phyloP scores from a whole-genome alignment of 1,140 invertebrate genomes.

The Trichoplusia ni region DNA sequence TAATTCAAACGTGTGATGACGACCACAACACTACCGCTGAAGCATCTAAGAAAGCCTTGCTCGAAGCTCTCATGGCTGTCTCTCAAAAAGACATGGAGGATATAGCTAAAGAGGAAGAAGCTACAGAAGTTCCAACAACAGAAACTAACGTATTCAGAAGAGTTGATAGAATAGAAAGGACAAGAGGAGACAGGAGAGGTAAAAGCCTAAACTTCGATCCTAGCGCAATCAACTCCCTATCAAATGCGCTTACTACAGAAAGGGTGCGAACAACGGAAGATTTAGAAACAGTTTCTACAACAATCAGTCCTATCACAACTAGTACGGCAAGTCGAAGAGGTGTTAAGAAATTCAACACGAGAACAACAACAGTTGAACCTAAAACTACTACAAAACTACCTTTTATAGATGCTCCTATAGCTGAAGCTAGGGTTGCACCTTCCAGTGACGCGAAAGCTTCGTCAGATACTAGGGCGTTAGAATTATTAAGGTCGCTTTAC shows the following conservation, averaged over 20 bases:
- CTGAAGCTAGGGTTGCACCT: slow-evolving; percentile 75
- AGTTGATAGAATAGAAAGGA: slow-evolving; percentile 56
- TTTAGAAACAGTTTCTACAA: slow-evolving; percentile 50
- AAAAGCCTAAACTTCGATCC: slow-evolving; percentile 70
- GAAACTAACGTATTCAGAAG: slow-evolving; percentile 53
- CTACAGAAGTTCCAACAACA: slow-evolving; percentile 53
- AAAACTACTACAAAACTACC: slow-evolving; percentile 50
- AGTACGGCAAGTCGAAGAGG: slow-evolving; percentile 41
- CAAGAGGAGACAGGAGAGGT: slow-evolving; percentile 55
- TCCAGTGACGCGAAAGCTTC: slow-evolving; percentile 67
- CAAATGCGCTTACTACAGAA: slow-evolving; percentile 56
- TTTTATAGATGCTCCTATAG: slow-evolving; percentile 50
- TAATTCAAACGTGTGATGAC: slow-evolving; percentile 89
- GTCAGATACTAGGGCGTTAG: slow-evolving; percentile 89
- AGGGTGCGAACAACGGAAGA: slow-evolving; percentile 51
- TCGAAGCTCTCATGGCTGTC: slow-evolving; percentile 85
- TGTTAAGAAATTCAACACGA: slow-evolving; percentile 52
- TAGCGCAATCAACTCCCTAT: slow-evolving; percentile 64
- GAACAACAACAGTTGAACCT: slow-evolving; percentile 49
- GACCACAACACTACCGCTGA: slow-evolving; percentile 85
- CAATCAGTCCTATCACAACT: slow-evolving; percentile 57
- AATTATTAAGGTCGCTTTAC: slow-evolving; percentile 91
- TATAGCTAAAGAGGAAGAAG: slow-evolving; percentile 68
- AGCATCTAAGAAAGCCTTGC: slow-evolving; percentile 83
- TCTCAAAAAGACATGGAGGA: slow-evolving; percentile 82